Evolutionary conservation across 2,113 vertebrate genomes (phyloP).

Genomic region (Nematolebias whitei): DNA sequence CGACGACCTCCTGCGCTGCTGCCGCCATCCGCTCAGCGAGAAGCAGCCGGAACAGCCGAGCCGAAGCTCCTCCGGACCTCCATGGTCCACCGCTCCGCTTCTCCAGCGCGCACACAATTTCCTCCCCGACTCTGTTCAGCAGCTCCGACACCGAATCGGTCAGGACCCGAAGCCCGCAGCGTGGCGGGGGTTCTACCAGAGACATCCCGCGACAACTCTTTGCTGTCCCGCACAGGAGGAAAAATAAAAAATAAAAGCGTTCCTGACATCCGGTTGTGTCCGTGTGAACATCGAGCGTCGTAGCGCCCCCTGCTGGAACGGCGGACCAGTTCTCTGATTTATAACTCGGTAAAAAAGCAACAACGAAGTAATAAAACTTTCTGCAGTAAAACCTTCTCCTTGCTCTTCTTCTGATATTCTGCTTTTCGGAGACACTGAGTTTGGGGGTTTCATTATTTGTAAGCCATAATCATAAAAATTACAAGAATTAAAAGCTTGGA

Average conservation of each 20-base stretch:
- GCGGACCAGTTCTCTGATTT: not conserved
- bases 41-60: slow-evolving; percentile 8
- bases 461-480: too few relatives aligned
- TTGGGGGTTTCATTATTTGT: too few relatives aligned
- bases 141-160: slow-evolving; percentile 30
- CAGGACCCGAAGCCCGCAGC: slow-evolving; percentile 16
- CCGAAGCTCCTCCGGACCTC: not conserved
- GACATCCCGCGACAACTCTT: slow-evolving; percentile 20
- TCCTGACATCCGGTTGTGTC: rapidly evolving
- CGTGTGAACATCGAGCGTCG: not conserved
- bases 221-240: not conserved
- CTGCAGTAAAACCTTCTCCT: too few relatives aligned
- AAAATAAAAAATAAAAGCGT: slow-evolving; percentile 9
- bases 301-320: slow-evolving; percentile 21
- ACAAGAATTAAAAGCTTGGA: too few relatives aligned
- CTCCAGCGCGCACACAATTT: slow-evolving; percentile 25
- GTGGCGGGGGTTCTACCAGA: not conserved
- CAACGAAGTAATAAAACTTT: too few relatives aligned
- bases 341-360: too few relatives aligned
- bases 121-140: slow-evolving; percentile 27
- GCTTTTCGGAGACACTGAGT: too few relatives aligned
- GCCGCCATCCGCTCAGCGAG: slow-evolving; percentile 18
- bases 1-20: slow-evolving; percentile 25
- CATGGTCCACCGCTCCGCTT: not conserved
- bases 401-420: too few relatives aligned